Evolutionary conservation across 1,140 invertebrate genomes (phyloP).

Genomic region (Arion vulgaris): DNA sequence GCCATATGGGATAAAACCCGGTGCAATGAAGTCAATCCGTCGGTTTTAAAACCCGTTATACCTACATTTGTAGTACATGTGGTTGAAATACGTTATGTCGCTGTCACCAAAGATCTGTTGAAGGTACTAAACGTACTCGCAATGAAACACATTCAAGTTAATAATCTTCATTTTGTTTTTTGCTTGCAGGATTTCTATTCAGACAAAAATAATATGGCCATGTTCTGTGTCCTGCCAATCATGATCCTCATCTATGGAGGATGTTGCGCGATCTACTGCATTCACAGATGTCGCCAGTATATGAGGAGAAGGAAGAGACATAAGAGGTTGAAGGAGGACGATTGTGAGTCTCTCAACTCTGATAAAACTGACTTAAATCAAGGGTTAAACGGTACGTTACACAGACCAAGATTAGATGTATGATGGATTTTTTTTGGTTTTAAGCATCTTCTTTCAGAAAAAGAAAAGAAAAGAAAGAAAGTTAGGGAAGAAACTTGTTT

Average conservation of each 20-base stretch:
- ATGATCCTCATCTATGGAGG: slow-evolving; percentile 58
- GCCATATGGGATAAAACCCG: no score
- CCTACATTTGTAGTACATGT: background rate
- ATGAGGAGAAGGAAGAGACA: slow-evolving; percentile 43
- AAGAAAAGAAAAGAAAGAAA: no score
- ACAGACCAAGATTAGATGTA: background rate
- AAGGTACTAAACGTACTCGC: background rate
- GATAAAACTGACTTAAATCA: slow-evolving; percentile 36
- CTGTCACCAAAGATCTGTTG: background rate
- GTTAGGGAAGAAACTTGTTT: no score
- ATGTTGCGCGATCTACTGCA: slow-evolving; percentile 56
- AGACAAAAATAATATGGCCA: slow-evolving; percentile 60
- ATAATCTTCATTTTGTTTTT: slow-evolving; percentile 16
- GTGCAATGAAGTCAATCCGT: no score
- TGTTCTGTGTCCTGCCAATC: slow-evolving; percentile 57
- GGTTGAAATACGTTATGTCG: background rate
- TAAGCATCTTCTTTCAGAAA: no score
- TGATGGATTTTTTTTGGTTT: background rate
- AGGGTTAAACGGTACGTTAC: background rate
- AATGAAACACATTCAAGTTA: slow-evolving; percentile 19
- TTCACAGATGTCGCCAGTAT: slow-evolving; percentile 54
- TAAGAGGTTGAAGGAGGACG: slow-evolving; percentile 37
- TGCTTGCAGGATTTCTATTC: slow-evolving; percentile 57
- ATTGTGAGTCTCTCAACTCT: slow-evolving; percentile 23
- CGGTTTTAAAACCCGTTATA: no score